Conservation (phyloP, 2,113 vertebrate species). For the Globicephala melas region DNA sequence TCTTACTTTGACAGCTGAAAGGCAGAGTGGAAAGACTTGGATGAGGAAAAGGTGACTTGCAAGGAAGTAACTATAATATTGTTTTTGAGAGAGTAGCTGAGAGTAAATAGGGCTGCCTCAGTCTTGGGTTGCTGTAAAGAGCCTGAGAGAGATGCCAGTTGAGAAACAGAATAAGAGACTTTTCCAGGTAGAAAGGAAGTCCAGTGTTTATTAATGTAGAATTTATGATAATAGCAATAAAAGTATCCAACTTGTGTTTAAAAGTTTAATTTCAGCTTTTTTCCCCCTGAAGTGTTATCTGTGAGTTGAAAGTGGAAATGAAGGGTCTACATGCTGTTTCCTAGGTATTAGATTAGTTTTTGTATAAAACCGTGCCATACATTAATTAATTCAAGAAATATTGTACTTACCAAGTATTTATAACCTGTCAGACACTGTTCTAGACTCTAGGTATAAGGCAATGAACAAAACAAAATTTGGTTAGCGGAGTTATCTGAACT, state of each 20-base stretch:
- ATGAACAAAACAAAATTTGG: neutral
- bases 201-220: neutral
- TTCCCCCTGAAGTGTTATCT: neutral
- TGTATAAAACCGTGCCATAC: neutral
- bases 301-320: neutral
- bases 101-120: neutral
- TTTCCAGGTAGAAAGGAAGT: neutral
- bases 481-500: neutral
- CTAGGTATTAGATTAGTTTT: neutral
- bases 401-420: neutral
- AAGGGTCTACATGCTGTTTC: neutral
- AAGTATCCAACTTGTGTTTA: neutral
- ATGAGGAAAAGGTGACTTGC: neutral
- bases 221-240: slow-evolving; percentile 2
- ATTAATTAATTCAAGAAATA: neutral
- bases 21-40: neutral
- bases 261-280: neutral
- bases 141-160: neutral
- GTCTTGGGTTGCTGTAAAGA: neutral
- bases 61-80: neutral
- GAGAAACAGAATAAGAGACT: neutral
- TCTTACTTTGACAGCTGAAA: neutral
- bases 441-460: neutral
- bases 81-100: neutral
- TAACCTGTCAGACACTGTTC: neutral